phyloP scores from a whole-genome alignment of 2,888 invertebrate species.

The Eristalinus sepulchralis region DNA sequence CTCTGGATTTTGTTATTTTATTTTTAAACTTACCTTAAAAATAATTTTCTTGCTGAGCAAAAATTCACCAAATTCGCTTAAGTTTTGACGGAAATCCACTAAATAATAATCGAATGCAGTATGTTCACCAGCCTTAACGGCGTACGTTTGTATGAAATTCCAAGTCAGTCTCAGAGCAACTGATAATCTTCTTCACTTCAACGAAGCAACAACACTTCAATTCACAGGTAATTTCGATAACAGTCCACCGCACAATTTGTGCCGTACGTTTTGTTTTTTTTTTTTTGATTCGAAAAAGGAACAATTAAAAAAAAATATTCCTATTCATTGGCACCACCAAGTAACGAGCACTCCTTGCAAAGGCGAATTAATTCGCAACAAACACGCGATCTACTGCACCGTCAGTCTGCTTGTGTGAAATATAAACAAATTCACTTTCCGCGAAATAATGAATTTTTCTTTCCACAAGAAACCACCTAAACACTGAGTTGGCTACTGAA shows the following conservation, averaged over 20 bases:
- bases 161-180: neutral
- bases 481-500: constrained; percentile 71
- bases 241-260: neutral
- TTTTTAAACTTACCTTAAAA: neutral
- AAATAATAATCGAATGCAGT: neutral
- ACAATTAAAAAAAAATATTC: constrained; percentile 22
- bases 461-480: constrained; percentile 22
- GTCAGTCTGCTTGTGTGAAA: neutral
- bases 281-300: neutral
- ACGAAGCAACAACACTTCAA: constrained; percentile 22
- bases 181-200: constrained; percentile 13
- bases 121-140: neutral
- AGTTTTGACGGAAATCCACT: neutral
- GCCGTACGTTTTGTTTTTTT: neutral
- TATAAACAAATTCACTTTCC: constrained; percentile 52
- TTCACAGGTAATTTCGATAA: constrained; percentile 51
- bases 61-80: neutral
- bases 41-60: neutral
- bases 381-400: constrained; percentile 24
- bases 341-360: neutral
- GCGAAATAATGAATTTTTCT: neutral
- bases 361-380: constrained; percentile 21
- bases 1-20: no score
- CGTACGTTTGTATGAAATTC: neutral
- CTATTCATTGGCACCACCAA: constrained; percentile 38